phyloP scores from a whole-genome alignment of 2,797 vertebrate species.

The Sebastes glaucus region DNA sequence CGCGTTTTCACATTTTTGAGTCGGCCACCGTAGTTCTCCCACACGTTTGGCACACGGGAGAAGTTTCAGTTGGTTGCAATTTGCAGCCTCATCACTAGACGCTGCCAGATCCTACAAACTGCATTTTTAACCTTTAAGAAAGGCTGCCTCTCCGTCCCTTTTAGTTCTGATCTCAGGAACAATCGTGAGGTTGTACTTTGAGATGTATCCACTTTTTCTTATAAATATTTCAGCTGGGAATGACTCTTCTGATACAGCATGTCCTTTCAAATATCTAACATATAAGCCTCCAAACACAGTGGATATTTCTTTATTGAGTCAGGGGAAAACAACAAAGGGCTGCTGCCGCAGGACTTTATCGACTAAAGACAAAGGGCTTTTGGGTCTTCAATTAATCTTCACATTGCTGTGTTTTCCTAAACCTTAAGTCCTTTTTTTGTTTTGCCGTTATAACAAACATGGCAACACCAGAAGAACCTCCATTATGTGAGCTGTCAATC shows the following conservation, averaged over 20 bases:
- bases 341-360: background rate
- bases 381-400: background rate
- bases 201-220: background rate
- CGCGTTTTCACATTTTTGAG: too few species aligned
- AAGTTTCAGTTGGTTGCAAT: too few species aligned
- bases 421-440: background rate
- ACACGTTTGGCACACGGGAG: too few species aligned
- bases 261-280: background rate
- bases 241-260: background rate
- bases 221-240: background rate
- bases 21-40: too few species aligned
- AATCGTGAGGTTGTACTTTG: background rate
- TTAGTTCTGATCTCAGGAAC: background rate
- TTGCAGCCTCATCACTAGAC: too few species aligned
- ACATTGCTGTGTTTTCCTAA: background rate
- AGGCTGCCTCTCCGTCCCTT: background rate
- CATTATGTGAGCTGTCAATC: background rate
- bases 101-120: too few species aligned
- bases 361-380: background rate
- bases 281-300: background rate
- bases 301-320: background rate
- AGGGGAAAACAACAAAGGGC: background rate
- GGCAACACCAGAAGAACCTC: background rate
- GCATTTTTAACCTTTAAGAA: too few species aligned
- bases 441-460: background rate